Evolutionary conservation across 2,888 invertebrate genomes (phyloP), one percentile per base, ranked within the genome.

Genomic region (Therioaphis trifolii): DNA sequence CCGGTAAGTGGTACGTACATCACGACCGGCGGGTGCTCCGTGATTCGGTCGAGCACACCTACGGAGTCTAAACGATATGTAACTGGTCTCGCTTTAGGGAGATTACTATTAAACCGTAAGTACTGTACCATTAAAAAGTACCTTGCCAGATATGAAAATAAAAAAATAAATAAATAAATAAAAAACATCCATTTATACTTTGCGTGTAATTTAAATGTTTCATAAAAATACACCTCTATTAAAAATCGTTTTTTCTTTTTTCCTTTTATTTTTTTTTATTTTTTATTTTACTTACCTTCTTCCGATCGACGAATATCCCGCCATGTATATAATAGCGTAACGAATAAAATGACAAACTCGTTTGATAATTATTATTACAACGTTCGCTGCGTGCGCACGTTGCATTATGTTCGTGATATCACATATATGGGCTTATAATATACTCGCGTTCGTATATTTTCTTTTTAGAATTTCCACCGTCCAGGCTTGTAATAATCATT

Each of bases 51-150:
- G n/a, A 21, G 21, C 55, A n/a, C 52, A 52, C n/a, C 46, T 46
- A 46, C 14, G 14, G 9, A 46, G 52, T 4, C n/a, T 21, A 55
- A 55, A 55, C 21, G 55, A 18, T 18, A 21, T 9, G 21, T 11
- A 74, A 74, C 55, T 35, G 74, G 52, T 74, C 35, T 35, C 49
- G 72, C 72, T 72, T 52, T 52, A 52, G 52, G 72, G 52, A 52
- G n/a, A 52, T n/a, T 71, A 71, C 12, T 72, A 46, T 49, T 46
- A 43, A 69, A 69, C 24, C n/a, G 15, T 46, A 71, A 2, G 4
- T 11, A 0, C 1, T 15, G 27, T 35, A 21, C 21, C n/a, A 35
- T 72, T 29, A 52, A 72, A 72, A 72, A 29, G 12, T n/a, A 52
- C 18, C 27, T 49, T 49, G 18, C n/a, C 52, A n/a, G 11, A 29